A percentile compares a stretch with the other conserved stretches of the same genome.
Evolutionary conservation across 2,888 invertebrate genomes (phyloP).

Genomic region (Andrena haemorrhoa): DNA sequence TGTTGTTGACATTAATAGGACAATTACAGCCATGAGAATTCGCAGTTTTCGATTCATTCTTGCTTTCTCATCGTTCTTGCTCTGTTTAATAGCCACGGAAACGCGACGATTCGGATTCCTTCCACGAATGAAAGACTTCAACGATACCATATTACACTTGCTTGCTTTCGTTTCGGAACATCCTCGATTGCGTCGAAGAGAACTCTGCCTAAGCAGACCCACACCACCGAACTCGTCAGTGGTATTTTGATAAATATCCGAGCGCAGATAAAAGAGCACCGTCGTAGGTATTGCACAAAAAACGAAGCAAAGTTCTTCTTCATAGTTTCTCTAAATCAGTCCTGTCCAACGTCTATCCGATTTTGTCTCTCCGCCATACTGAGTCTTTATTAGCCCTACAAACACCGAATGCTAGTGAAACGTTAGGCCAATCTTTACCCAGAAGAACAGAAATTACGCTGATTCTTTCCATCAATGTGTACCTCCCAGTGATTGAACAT

Average conservation of each 20-base stretch:
- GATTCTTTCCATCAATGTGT: too few relatives aligned
- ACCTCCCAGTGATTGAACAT: too few relatives aligned
- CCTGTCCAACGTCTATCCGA: neutral
- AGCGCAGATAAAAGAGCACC: neutral
- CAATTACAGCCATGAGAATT: conserved; percentile 57
- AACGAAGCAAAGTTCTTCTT: neutral
- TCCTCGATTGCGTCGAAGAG: conserved; percentile 4
- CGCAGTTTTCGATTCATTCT: conserved; percentile 18
- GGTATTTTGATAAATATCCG: conserved; percentile 14
- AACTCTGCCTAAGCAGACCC: neutral
- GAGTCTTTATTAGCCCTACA: too few relatives aligned
- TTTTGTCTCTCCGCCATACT: too few relatives aligned
- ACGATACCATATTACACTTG: neutral
- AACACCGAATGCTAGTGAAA: too few relatives aligned
- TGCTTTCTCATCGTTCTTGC: conserved; percentile 24
- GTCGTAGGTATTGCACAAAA: neutral
- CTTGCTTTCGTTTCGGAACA: conserved; percentile 5
- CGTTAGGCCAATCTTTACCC: too few relatives aligned
- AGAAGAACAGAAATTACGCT: too few relatives aligned
- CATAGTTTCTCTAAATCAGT: neutral
- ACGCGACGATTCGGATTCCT: neutral
- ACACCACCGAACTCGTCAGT: neutral
- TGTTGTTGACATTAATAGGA: conserved; percentile 59
- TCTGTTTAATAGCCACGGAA: conserved; percentile 12
- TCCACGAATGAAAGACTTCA: neutral